These are phyloP conservation scores for Microctenopoma lineatum DNA, from an alignment of 2,797 vertebrate genomes.

Conservation along the genomic window DNA sequence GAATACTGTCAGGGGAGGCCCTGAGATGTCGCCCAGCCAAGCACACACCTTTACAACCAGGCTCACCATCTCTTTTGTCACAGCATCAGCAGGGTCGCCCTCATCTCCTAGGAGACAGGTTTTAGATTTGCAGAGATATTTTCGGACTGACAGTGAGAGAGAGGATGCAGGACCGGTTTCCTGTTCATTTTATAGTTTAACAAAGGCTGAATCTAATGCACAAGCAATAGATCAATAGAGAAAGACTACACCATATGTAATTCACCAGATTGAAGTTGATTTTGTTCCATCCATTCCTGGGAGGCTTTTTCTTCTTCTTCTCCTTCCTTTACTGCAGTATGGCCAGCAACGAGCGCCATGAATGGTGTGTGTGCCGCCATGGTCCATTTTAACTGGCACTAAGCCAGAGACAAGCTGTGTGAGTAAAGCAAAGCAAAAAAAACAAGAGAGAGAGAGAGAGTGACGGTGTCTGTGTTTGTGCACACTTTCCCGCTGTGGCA, in stretches of 20 bases:
- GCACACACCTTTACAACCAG: conserved; percentile 32
- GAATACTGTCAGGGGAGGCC: conserved; percentile 53
- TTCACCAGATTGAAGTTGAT: conserved; percentile 20
- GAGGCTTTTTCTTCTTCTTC: conserved; percentile 8
- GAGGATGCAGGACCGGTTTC: conserved; percentile 33
- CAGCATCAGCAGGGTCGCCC: conserved; percentile 46
- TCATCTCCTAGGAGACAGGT: conserved; percentile 55
- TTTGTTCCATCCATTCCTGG: conserved; percentile 31
- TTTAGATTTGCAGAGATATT: conserved; percentile 48
- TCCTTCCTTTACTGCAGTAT: conserved; percentile 30
- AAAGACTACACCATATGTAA: not conserved
- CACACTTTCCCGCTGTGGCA: conserved; percentile 51
- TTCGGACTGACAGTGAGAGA: conserved; percentile 32
- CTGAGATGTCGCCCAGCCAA: conserved; percentile 43
- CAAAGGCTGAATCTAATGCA: conserved; percentile 19
- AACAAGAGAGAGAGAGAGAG: conserved; percentile 15
- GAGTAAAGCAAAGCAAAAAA: conserved; percentile 34
- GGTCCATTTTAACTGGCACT: conserved; percentile 51
- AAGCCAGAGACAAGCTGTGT: conserved; percentile 48
- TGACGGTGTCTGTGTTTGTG: conserved; percentile 51
- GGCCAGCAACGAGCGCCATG: conserved; percentile 35
- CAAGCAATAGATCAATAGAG: not conserved
- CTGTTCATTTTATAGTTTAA: conserved; percentile 25
- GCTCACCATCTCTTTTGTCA: conserved; percentile 36
- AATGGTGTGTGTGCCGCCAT: conserved; percentile 43